A percentile compares a stretch with the other conserved stretches of the same genome.
Conservation (phyloP, 1,140 invertebrate genomes). For the Drosophila melanica region DNA sequence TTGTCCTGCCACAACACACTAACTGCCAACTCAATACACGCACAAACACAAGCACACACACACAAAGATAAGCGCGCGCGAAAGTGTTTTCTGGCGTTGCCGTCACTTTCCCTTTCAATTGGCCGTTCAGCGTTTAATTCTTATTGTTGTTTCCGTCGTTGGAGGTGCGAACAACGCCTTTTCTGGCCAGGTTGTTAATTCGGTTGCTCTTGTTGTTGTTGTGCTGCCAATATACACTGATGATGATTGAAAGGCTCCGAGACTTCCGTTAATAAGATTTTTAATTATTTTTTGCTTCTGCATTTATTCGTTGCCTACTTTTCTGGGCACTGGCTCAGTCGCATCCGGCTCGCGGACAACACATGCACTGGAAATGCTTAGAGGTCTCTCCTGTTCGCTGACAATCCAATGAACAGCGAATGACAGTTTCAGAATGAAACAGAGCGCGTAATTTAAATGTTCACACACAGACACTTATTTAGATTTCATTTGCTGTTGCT, state of each 20-base stretch:
- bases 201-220: constrained; percentile 7
- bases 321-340: constrained; percentile 6
- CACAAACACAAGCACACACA: too few relatives aligned
- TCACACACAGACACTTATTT: constrained; percentile 17
- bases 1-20: constrained; percentile 24
- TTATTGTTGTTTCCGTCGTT: constrained; percentile 1
- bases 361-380: constrained; percentile 1
- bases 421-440: constrained; percentile 24
- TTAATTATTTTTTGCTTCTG: constrained; percentile 38
- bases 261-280: constrained; percentile 48
- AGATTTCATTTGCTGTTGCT: constrained; percentile 27
- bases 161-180: constrained; percentile 52
- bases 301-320: constrained; percentile 31
- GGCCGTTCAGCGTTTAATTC: constrained; percentile 1
- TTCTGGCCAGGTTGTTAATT: constrained; percentile 28
- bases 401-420: constrained; percentile 23
- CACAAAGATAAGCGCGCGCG: constrained; percentile 1
- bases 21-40: constrained; percentile 11
- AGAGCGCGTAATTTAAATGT: not conserved
- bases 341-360: constrained; percentile 14
- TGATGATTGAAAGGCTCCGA: constrained; percentile 35
- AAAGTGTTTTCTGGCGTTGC: constrained; percentile 37
- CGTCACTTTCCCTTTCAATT: constrained; percentile 53
- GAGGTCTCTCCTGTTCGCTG: constrained; percentile 7
- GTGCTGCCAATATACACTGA: constrained; percentile 29